Evolutionary conservation across 2,888 invertebrate species (phyloP), one percentile per base, ranked within the genome.

Genomic region (Notodonta dromedarius): DNA sequence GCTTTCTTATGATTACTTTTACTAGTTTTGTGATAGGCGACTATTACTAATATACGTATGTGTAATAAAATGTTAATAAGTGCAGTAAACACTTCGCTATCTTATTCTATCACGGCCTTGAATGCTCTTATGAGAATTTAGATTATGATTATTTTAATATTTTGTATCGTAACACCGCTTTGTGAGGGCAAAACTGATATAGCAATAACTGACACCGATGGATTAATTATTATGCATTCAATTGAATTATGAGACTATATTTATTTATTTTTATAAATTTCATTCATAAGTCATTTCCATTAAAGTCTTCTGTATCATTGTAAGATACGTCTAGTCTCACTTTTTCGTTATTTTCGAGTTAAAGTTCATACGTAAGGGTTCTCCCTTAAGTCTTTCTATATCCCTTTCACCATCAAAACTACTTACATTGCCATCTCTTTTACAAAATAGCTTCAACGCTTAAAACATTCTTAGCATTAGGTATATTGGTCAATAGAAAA

Each of bases 81-180:
- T 87, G 86, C 86, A 83, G 79, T 74, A 77, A 86, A 87, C 87
- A 86, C 84, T 82, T 80, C 80, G 65, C 74, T 83, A 85, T 67
- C 87, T 89, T 90, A 89, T 42, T 67, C 87, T 91, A 91, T 90
- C 91, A 90, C 90, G 90, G 90, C 90, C 91, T 82, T 86, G 78
- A 84, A 85, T 83, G 82, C 78, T 84, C 82, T 84, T 83, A 79
- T 76, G 81, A 81, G 73, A 82, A 73, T 81, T 74, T 80, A 70
- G 71, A 72, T 72, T 71, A 73, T 69, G 58, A 69, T 73, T 74
- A 78, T 69, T 74, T 63, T 67, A 70, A 66, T 71, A 65, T 67
- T 72, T 77, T 61, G 65, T 59, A 66, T 70, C 59, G 63, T 73
- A 77, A 70, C 74, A 74, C 66, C 70, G 73, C 63, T 67, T 57